These are phyloP conservation scores for Sylvia atricapilla DNA, from an alignment of 2,113 vertebrate genomes.

Conservation along the genomic window DNA sequence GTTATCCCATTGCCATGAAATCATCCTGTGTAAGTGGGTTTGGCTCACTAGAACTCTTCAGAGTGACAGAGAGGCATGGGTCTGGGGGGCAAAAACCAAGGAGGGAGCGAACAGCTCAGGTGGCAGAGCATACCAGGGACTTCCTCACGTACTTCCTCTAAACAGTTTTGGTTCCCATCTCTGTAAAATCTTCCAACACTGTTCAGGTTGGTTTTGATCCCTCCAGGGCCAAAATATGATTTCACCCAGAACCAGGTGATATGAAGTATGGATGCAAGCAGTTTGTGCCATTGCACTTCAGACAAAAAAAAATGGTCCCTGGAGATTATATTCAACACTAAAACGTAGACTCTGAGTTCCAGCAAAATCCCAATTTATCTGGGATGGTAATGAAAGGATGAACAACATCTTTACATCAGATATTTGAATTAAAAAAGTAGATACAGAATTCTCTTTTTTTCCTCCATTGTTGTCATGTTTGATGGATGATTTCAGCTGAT, in stretches of 20 bases:
- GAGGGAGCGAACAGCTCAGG: not conserved
- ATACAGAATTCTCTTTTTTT: not conserved
- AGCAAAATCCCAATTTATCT: not conserved
- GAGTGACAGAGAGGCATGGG: not conserved
- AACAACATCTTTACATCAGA: not conserved
- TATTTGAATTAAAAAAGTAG: not conserved
- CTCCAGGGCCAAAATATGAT: not conserved
- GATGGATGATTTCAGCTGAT: not conserved
- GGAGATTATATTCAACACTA: not conserved
- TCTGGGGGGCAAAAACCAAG: not conserved
- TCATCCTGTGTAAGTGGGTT: not conserved
- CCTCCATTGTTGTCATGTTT: not conserved
- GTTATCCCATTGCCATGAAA: not conserved
- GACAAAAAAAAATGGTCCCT: not conserved
- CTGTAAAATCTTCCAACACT: not conserved
- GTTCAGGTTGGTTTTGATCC: rapidly evolving
- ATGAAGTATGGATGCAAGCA: not conserved
- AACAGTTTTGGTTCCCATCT: not conserved
- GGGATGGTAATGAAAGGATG: not conserved
- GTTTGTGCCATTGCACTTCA: not conserved
- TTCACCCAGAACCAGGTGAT: not conserved
- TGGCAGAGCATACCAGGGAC: rapidly evolving
- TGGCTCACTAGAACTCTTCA: not conserved
- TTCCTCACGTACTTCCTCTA: not conserved
- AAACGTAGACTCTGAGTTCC: not conserved